Conservation (phyloP, 1,140 invertebrate species). For the Drosophila sp. region DNA sequence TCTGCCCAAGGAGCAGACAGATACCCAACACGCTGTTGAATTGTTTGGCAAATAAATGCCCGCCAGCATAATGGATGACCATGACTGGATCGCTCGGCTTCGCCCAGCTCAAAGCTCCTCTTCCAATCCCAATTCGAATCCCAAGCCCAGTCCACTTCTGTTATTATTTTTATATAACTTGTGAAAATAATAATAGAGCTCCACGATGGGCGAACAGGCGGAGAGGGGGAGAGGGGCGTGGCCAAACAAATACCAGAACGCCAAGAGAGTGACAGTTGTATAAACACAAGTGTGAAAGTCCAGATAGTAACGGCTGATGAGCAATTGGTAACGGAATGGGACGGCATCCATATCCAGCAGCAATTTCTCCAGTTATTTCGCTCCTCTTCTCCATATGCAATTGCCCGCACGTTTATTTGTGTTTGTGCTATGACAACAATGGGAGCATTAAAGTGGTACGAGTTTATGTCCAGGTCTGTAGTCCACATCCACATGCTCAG, state of each 20-base stretch:
- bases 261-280: constrained; percentile 71
- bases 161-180: constrained; percentile 83
- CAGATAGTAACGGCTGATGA: constrained; percentile 71
- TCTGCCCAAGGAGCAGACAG: constrained; percentile 59
- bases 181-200: constrained; percentile 80
- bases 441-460: constrained; percentile 8
- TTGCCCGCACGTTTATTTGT: constrained; percentile 66
- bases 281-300: constrained; percentile 82
- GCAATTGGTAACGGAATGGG: constrained; percentile 20
- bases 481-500: constrained; percentile 35
- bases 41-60: constrained; percentile 83
- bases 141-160: constrained; percentile 39
- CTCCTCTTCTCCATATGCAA: constrained; percentile 39
- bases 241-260: constrained; percentile 48
- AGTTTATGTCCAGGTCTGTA: constrained; percentile 21
- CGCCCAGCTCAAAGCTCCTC: constrained; percentile 42
- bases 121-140: too few species aligned
- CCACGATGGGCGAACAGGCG: not conserved
- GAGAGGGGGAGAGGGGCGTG: constrained; percentile 12
- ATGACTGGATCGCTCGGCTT: constrained; percentile 38
- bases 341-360: constrained; percentile 26
- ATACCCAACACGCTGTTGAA: constrained; percentile 54
- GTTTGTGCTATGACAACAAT: constrained; percentile 67
- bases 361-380: constrained; percentile 28
- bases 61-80: constrained; percentile 68